Base-by-base conservation (phyloP, 2,113 vertebrate species). In the Mobula birostris region DNA sequence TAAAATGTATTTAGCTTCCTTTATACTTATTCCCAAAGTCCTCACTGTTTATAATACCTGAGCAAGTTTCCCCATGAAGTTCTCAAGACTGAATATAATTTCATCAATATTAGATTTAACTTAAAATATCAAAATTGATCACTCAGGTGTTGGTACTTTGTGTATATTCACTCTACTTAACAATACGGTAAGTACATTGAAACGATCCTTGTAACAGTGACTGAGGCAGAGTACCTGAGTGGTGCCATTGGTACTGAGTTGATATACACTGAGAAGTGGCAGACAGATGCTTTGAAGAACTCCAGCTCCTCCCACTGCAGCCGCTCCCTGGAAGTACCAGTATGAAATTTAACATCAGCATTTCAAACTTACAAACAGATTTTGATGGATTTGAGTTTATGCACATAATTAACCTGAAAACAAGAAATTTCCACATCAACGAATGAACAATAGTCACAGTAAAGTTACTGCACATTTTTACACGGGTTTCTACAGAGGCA, bases 201-300 rank as follows among this genome's bases (percentile, higher is more conserved):
- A 88, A 88, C 85, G 66, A 68, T 27, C 36, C 36, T 27, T 27
- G 70, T 95, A 14, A 74, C 72, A 74, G 19, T 24, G 1, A 74
- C 9, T 74, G 72, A 21, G 21, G 15, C 21, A 74, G 17, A 74
- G 72, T 94, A 99, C 98, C 98, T 98, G 98, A 2, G 97, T 97
- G 0, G 97, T 94, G 94, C 98, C 98, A 0, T 98, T 99, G 68
- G 96, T 95, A 68, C 98, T 98, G 12, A 97, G 97, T 95, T 99
- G 98, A 94, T 99, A 99, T 12, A 99, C 98, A 0, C 98, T 98
- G 94, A 99, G 95, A 9, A 99, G 98, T 95, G 99, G 99, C 92
- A 99, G 96, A 95, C 99, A 99, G 95, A 99, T 97, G 0, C 98
- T 98, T 96, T 99, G 98, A 0, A 97, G 97, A 95, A 99, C 96